These are phyloP conservation scores for Dryomyza anilis DNA, from an alignment of 2,888 invertebrate genomes.

Conservation along the genomic window DNA sequence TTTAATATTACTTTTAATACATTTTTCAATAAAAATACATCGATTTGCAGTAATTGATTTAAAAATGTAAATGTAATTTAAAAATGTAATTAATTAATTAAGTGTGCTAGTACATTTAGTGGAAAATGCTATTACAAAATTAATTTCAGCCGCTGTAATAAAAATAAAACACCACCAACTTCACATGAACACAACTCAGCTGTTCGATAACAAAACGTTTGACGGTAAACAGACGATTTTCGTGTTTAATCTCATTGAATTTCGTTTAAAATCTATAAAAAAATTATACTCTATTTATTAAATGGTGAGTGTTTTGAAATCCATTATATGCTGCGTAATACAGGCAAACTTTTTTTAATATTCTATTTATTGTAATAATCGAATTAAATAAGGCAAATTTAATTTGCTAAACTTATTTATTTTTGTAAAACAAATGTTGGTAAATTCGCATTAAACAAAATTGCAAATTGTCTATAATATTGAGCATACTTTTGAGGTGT, in stretches of 20 bases:
- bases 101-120: neutral
- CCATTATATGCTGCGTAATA: neutral
- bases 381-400: neutral
- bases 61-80: no score
- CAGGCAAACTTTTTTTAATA: neutral
- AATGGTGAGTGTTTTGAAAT: neutral
- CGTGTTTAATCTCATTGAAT: neutral
- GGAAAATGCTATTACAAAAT: neutral
- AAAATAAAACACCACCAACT: neutral
- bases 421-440: conserved; percentile 22
- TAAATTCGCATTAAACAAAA: conserved; percentile 3
- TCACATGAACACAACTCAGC: neutral
- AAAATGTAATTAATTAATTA: no score
- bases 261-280: neutral
- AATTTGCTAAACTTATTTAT: no score
- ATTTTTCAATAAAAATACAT: no score
- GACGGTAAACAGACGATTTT: neutral
- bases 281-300: neutral
- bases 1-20: no score
- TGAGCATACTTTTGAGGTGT: conserved; percentile 57
- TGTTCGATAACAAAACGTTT: neutral
- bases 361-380: neutral
- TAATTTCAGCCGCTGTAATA: neutral
- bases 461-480: conserved; percentile 51
- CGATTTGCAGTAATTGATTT: no score